A percentile compares a stretch with the other conserved stretches of the same genome.
Evolutionary conservation across 1,140 invertebrate species (phyloP).

Genomic region (Ostrea edulis): DNA sequence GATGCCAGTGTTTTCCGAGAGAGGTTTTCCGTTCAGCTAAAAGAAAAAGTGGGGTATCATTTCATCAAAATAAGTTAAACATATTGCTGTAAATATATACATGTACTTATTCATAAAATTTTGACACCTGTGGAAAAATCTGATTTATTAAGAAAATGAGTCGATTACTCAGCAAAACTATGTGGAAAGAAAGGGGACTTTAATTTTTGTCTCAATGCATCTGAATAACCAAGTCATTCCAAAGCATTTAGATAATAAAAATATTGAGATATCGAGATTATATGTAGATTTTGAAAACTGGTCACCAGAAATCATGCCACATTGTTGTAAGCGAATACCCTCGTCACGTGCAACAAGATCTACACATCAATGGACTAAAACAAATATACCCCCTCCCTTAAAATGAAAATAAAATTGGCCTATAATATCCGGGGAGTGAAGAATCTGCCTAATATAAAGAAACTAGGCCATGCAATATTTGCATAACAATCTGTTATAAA

Average conservation of each 20-base stretch:
- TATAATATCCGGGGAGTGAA: neutral
- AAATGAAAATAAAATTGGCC: neutral
- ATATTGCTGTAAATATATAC: neutral
- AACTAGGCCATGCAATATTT: neutral
- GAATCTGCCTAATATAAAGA: conserved; percentile 23
- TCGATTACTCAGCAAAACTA: too few species aligned
- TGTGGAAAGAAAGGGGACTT: too few species aligned
- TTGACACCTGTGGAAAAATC: neutral
- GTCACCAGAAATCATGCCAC: too few species aligned
- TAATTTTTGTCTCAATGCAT: too few species aligned
- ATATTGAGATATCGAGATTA: too few species aligned
- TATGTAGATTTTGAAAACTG: too few species aligned
- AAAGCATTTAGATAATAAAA: too few species aligned
- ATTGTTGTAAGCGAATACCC: too few species aligned
- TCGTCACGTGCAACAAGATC: too few species aligned
- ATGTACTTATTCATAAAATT: neutral
- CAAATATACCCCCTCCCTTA: too few species aligned
- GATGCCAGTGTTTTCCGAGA: conserved; percentile 75
- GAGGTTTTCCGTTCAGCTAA: conserved; percentile 76
- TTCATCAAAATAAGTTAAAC: neutral
- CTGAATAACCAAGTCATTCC: too few species aligned
- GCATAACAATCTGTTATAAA: conserved; percentile 18
- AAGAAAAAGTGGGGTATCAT: conserved; percentile 45
- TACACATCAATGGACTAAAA: too few species aligned
- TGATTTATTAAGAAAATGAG: neutral